Conservation (phyloP, 2,888 invertebrate genomes). For the Scaptomyza polygonia region DNA sequence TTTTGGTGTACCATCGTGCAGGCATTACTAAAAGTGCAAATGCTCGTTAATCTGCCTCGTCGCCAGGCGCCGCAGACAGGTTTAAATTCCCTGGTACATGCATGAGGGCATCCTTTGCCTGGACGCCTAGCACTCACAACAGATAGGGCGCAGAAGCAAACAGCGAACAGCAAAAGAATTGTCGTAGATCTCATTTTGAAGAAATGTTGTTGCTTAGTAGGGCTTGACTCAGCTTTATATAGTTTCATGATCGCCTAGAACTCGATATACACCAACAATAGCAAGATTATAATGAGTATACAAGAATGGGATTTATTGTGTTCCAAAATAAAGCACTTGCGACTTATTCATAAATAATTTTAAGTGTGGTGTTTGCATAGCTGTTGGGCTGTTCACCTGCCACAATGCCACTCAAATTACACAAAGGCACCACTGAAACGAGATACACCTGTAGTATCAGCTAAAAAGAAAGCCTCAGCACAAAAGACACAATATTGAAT, state of each 20-base stretch:
- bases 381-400: neutral
- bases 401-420: slow-evolving; percentile 23
- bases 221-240: slow-evolving; percentile 25
- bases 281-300: neutral
- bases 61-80: slow-evolving; percentile 38
- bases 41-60: neutral
- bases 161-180: slow-evolving; percentile 1
- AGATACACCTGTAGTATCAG: slow-evolving; percentile 27
- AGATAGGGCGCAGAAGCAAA: slow-evolving; percentile 1
- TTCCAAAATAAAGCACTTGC: neutral
- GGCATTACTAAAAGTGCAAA: slow-evolving; percentile 31
- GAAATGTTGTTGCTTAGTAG: neutral
- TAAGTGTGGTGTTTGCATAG: neutral
- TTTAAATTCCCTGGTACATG: neutral
- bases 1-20: slow-evolving; percentile 18
- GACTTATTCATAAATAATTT: neutral
- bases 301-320: neutral
- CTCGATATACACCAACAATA: neutral
- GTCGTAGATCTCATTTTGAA: slow-evolving; percentile 28
- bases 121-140: too few species aligned
- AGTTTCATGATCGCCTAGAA: neutral
- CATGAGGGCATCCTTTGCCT: neutral
- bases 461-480: slow-evolving; percentile 45
- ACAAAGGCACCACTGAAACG: slow-evolving; percentile 29
- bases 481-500: slow-evolving; percentile 36